Percentiles rank a stretch among this genome's conserved stretches.
Evolutionary conservation across 2,797 vertebrate genomes (phyloP).

Genomic region (Sebastes reedi): DNA sequence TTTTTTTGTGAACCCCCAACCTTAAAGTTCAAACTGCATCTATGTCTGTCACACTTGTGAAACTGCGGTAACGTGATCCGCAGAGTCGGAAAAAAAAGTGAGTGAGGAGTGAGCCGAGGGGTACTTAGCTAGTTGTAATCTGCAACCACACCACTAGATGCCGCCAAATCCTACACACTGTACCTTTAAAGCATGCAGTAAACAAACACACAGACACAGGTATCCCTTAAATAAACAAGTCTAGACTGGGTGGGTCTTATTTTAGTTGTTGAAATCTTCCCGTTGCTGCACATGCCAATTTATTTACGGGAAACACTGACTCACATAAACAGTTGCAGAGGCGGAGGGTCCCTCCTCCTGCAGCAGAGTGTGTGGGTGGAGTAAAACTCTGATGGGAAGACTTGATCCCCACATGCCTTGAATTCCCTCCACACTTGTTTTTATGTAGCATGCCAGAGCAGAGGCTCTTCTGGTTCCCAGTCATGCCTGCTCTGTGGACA

Average conservation of each 20-base stretch:
- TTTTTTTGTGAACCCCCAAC: no score
- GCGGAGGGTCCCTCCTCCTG: slow-evolving; percentile 1
- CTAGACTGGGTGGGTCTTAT: neutral
- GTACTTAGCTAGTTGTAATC: no score
- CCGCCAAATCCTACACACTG: no score
- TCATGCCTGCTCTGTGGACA: slow-evolving; percentile 38
- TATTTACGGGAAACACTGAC: slow-evolving; percentile 1
- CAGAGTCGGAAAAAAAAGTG: no score
- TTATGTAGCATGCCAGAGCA: neutral
- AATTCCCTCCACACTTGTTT: slow-evolving; percentile 46
- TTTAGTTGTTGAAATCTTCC: neutral
- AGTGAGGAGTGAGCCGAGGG: no score
- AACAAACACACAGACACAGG: neutral
- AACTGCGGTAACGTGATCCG: no score
- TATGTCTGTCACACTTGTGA: no score
- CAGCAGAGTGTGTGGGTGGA: slow-evolving; percentile 32
- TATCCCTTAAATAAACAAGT: neutral
- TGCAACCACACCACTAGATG: no score
- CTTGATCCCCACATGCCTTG: slow-evolving; percentile 28
- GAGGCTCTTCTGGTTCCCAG: neutral
- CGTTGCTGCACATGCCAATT: neutral
- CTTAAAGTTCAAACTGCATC: no score
- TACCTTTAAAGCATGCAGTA: neutral
- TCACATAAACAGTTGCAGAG: neutral
- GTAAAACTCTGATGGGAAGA: slow-evolving; percentile 10